Percentiles rank a stretch among this genome's conserved stretches.
These are phyloP conservation scores for Diadegma fenestrale DNA, from an alignment of 2,888 invertebrate species.

Conservation along the genomic window DNA sequence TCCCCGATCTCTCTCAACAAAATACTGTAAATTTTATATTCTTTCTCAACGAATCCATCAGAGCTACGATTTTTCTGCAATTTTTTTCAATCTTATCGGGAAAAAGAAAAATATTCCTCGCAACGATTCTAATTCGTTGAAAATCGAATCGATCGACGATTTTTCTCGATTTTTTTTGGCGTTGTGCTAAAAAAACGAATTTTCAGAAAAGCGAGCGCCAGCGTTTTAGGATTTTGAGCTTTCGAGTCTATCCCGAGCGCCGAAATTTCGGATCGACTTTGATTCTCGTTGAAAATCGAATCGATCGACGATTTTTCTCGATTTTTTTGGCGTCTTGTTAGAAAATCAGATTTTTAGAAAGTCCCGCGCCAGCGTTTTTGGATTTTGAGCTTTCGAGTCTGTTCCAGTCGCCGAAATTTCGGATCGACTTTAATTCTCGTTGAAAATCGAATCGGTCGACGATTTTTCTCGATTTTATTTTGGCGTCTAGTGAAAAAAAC, in stretches of 20 bases:
- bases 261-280: too few species aligned
- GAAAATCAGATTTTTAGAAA: background rate
- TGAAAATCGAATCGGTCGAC: background rate
- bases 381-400: constrained; percentile 76
- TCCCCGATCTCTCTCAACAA: background rate
- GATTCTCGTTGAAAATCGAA: too few species aligned
- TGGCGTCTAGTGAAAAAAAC: background rate
- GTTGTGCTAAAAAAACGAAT: background rate
- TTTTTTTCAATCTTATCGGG: background rate
- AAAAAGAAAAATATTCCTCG: background rate
- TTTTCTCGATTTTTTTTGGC: background rate
- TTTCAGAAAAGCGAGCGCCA: background rate
- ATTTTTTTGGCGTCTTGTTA: background rate
- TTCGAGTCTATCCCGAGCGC: too few species aligned
- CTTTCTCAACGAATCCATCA: background rate
- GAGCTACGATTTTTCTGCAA: background rate
- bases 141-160: background rate
- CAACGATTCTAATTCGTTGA: too few species aligned
- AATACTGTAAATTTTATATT: constrained; percentile 8
- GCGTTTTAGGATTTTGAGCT: too few species aligned
- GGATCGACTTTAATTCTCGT: constrained; percentile 90
- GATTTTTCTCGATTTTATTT: background rate
- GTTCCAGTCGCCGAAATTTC: constrained; percentile 87
- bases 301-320: background rate
- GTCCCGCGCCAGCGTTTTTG: background rate